Base-by-base conservation (phyloP, 2,888 invertebrate genomes). In the Drosophila neotestacea region DNA sequence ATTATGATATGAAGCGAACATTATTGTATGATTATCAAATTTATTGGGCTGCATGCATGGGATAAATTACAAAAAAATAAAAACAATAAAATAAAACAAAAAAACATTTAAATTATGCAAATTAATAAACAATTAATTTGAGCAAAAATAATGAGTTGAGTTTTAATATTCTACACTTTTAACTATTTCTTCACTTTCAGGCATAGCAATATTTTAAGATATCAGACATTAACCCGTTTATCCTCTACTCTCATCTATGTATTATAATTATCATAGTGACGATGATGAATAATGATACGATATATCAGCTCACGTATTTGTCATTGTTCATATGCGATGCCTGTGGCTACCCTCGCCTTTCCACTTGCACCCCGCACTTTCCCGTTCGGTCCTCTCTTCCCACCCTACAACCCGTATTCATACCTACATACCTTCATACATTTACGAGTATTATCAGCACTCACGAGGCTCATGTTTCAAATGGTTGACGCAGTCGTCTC, bases 81-180 rank as follows among this genome's bases (percentile, higher is more conserved):
- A 61, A 32, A 11, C 11, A 39, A 59, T 60, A 65, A 13, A 44
- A 52, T 39, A 62, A 65, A 64, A 68, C 11, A 75, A 67, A 55
- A 70, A 60, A 48, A 61, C 7, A 61, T 6, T 61, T 42, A 50
- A 48, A 58, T 16, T 52, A 73, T 76, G 73, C 79, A 79, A 79
- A 88, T 84, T 87, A 84, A 88, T 84, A 85, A 69, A 79, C 63
- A 34, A 86, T 88, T 84, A 84, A 88, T 85, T 88, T 86, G 81
- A 72, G 44, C 11, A 48, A 76, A 36, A 59, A 13, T 0, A 27
- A 39, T 4, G 7, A 11, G 11, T 10, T 13, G 22, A 30, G 1
- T 41, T 48, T 9, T 22, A 5, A 22, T 42, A 22, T 22, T 22
- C 4, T 6, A 22, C 7, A 22, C 2, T 22, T 22, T 6, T 2